These are phyloP conservation scores for Picathartes gymnocephalus DNA, from an alignment of 2,113 vertebrate species.

Conservation along the genomic window DNA sequence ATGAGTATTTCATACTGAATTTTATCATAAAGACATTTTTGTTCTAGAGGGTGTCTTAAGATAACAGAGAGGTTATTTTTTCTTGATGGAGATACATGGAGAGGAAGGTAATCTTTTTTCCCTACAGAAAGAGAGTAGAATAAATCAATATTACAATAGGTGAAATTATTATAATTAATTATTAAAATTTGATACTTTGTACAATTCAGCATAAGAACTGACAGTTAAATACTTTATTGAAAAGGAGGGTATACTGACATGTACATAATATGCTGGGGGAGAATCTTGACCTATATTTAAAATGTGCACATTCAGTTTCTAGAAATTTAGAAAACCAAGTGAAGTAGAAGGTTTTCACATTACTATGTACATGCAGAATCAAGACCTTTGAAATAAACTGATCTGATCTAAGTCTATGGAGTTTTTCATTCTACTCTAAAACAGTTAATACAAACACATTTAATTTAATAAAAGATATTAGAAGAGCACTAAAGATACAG, in stretches of 20 bases:
- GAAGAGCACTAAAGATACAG: neutral
- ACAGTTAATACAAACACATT: neutral
- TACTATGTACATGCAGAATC: neutral
- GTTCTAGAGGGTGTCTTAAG: neutral
- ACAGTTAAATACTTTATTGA: neutral
- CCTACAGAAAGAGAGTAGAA: neutral
- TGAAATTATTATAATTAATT: neutral
- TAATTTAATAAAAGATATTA: neutral
- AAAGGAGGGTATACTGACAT: neutral
- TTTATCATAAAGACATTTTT: neutral
- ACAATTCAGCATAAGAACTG: neutral
- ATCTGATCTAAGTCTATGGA: neutral
- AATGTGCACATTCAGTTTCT: neutral
- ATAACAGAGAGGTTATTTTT: neutral
- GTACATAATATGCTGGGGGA: neutral
- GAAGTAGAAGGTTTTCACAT: neutral
- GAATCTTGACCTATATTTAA: neutral
- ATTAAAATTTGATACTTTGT: neutral
- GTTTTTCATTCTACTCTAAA: neutral
- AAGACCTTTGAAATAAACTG: neutral
- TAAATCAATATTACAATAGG: neutral
- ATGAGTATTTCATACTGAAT: neutral
- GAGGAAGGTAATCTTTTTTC: neutral
- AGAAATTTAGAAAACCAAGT: neutral
- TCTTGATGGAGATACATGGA: neutral